Evolutionary conservation across 92 coral and sea anemone species (phyloP).

Genomic region (Micromussa lordhowensis): DNA sequence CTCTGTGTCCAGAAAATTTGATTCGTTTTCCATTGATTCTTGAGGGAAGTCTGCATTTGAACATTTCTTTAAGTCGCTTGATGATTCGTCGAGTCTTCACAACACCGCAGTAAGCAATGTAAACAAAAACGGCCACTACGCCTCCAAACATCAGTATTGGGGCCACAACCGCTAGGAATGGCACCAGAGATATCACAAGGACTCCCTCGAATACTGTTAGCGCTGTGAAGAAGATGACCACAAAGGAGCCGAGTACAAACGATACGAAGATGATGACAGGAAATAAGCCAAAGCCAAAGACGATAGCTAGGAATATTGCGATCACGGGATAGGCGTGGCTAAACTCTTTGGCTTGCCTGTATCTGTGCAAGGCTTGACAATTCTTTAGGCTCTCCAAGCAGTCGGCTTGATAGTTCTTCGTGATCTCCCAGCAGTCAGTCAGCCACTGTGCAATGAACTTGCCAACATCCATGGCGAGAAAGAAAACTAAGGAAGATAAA

Average conservation of each 20-base stretch:
- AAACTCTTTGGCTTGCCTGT: neutral
- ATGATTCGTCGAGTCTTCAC: too few species aligned
- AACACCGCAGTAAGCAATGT: neutral
- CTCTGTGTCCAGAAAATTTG: neutral
- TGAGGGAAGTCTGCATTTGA: neutral
- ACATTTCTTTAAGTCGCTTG: neutral
- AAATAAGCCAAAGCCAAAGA: neutral
- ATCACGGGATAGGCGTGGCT: neutral
- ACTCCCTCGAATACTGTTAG: neutral
- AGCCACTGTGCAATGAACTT: too few species aligned
- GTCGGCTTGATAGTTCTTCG: too few species aligned
- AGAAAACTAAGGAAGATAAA: too few species aligned
- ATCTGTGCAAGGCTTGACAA: too few species aligned
- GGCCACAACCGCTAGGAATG: neutral
- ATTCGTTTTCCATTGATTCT: neutral
- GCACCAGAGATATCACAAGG: neutral
- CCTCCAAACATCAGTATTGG: too few species aligned
- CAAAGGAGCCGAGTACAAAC: slow-evolving; percentile 1
- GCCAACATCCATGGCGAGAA: too few species aligned
- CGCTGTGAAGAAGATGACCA: slow-evolving; percentile 2
- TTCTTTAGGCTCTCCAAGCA: too few species aligned
- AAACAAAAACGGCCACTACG: neutral
- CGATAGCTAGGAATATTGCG: slow-evolving; percentile 3
- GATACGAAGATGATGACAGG: slow-evolving; percentile 2
- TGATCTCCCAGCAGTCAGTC: too few species aligned